Evolutionary conservation across 2,888 invertebrate genomes (phyloP), one percentile per base, ranked within the genome.

Genomic region (Drosophila pseudotalamancana): DNA sequence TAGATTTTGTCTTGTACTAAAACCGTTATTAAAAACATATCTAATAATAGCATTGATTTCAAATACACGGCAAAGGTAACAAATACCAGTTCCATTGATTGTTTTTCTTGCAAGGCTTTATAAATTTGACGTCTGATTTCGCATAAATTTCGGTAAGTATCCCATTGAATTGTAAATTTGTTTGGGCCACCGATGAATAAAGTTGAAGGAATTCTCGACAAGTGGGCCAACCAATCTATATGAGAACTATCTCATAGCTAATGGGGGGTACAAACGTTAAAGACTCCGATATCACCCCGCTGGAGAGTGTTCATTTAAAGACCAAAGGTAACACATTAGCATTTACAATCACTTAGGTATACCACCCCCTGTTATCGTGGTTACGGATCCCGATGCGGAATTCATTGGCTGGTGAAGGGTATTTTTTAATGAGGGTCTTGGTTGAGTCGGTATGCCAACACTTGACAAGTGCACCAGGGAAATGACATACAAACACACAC

Each of bases 241-340:
- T 23, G 43, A 70, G 71, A 31, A 31, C 34, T 86, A 77, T 85
- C 88, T 88, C 79, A 75, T 63, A 84, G 72, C 87, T 90, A 91
- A 91, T 90, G 91, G 90, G 88, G 90, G 88, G 89, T 90, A 90
- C 88, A 89, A 89, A 85, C 83, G 87, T 43, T 66, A 62, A 42
- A 60, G 62, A 60, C 54, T 45, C 49, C 51, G 62, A 54, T 50
- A 59, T 43, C 71, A 62, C 71, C 59, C 62, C 18, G 19, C 37
- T n/a, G n/a, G n/a, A n/a, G 32, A 75, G 74, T 80, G 78, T 77
- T 49, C 53, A 18, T 18, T 48, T 59, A 77, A 77, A 72, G 77
- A 73, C 56, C 60, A 74, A 74, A 80, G 80, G 80, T 80, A 75
- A 74, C 60, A 67, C 74, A 74, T 80, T 83, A 63, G 42, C 65